phyloP scores from a whole-genome alignment of 2,113 vertebrate genomes.

The Ptyas mucosa region DNA sequence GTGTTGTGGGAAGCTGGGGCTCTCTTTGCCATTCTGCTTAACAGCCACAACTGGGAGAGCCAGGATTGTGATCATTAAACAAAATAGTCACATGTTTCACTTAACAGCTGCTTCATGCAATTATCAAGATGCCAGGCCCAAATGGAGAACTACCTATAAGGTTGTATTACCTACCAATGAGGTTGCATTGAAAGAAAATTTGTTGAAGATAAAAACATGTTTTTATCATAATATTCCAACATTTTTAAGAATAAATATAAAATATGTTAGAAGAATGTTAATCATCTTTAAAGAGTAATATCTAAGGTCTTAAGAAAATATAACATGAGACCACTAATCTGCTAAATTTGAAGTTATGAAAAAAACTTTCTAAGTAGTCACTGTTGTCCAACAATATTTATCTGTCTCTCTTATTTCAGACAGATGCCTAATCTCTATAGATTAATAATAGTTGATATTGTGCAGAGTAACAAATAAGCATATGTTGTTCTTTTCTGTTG shows the following conservation, averaged over 20 bases:
- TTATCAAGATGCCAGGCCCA: no score
- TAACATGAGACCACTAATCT: background rate
- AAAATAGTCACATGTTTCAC: background rate
- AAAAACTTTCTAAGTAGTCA: background rate
- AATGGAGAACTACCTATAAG: background rate
- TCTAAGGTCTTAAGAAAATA: background rate
- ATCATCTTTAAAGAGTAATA: background rate
- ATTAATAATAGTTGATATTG: background rate
- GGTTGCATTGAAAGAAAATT: background rate
- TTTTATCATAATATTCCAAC: background rate
- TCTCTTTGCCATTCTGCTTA: background rate
- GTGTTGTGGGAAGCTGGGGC: background rate
- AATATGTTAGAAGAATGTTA: background rate
- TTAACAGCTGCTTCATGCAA: no score
- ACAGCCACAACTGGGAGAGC: background rate
- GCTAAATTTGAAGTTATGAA: background rate
- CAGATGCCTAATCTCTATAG: background rate
- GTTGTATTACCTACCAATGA: no score
- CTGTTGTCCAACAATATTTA: background rate
- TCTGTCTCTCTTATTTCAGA: background rate
- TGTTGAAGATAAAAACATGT: conserved; percentile 10
- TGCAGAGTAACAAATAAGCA: background rate
- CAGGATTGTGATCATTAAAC: background rate
- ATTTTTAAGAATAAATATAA: background rate
- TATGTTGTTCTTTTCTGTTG: background rate